Evolutionary conservation across 2,888 invertebrate species (phyloP).

Genomic region (Epinotia nisella): DNA sequence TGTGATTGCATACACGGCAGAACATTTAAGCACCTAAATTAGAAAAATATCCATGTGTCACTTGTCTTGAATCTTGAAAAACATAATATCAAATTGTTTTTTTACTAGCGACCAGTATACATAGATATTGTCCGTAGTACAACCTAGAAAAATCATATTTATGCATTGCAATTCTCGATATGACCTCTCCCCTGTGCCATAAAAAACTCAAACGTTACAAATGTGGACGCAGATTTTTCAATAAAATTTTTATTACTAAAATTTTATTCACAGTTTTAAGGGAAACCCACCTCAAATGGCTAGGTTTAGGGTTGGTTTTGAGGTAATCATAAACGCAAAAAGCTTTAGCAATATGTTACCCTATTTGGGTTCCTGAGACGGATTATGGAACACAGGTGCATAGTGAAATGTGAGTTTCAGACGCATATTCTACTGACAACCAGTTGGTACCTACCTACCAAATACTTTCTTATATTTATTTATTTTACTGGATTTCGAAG

Average conservation of each 20-base stretch:
- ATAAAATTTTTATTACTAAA: constrained; percentile 25
- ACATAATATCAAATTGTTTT: too few species aligned
- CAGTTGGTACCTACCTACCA: background rate
- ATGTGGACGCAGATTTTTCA: constrained; percentile 15
- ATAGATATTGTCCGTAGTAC: background rate
- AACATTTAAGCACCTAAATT: too few species aligned
- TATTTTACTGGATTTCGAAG: background rate
- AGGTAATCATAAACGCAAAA: background rate
- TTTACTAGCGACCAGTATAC: too few species aligned
- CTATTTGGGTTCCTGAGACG: constrained; percentile 10
- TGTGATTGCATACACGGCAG: too few species aligned
- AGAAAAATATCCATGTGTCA: too few species aligned
- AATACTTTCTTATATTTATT: background rate
- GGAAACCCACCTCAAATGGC: background rate
- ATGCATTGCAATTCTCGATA: constrained; percentile 12
- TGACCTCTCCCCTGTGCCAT: constrained; percentile 12
- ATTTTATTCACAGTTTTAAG: background rate
- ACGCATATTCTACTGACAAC: background rate
- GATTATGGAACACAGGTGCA: constrained; percentile 36
- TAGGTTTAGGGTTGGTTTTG: constrained; percentile 13
- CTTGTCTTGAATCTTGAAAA: too few species aligned
- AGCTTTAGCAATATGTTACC: constrained; percentile 23
- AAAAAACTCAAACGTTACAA: constrained; percentile 16
- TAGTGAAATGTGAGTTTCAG: constrained; percentile 3
- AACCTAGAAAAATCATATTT: background rate